A percentile compares a stretch with the other conserved stretches of the same genome.
Conservation (phyloP, 2,113 vertebrate species). For the Ictalurus punctatus region DNA sequence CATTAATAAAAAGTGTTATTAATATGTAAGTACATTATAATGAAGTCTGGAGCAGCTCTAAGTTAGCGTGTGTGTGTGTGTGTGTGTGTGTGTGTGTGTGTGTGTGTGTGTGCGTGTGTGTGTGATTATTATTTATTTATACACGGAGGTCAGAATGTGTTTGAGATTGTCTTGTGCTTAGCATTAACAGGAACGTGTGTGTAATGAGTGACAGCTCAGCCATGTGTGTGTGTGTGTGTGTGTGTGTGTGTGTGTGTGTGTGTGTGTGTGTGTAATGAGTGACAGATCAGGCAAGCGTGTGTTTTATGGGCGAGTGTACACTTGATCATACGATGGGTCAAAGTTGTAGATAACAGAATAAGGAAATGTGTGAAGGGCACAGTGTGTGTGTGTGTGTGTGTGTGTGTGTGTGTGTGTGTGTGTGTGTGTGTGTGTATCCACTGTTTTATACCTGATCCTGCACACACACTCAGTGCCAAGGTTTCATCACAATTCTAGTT, state of each 20-base stretch:
- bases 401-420: neutral
- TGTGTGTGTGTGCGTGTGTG: neutral
- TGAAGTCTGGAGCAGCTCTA: too few species aligned
- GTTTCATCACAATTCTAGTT: neutral
- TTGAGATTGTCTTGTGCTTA: too few species aligned
- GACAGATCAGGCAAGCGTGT: neutral
- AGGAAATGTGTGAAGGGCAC: constrained; percentile 11
- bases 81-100: neutral
- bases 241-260: neutral
- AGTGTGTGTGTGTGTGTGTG: neutral
- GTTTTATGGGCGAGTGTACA: neutral
- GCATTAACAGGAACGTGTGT: too few species aligned
- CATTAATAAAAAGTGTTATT: too few species aligned
- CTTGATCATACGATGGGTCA: neutral
- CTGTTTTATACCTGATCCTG: neutral
- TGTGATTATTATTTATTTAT: too few species aligned
- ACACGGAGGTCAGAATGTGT: too few species aligned
- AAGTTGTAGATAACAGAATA: neutral
- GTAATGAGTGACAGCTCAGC: too few species aligned
- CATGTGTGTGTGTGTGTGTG: constrained; percentile 1
- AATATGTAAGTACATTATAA: too few species aligned
- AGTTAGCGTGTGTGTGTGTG: neutral
- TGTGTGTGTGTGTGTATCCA: constrained; percentile 5
- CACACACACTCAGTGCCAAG: neutral
- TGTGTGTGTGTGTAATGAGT: constrained; percentile 20